Evolutionary conservation across 2,797 vertebrate species (phyloP).

Genomic region (Microctenopoma lineatum): DNA sequence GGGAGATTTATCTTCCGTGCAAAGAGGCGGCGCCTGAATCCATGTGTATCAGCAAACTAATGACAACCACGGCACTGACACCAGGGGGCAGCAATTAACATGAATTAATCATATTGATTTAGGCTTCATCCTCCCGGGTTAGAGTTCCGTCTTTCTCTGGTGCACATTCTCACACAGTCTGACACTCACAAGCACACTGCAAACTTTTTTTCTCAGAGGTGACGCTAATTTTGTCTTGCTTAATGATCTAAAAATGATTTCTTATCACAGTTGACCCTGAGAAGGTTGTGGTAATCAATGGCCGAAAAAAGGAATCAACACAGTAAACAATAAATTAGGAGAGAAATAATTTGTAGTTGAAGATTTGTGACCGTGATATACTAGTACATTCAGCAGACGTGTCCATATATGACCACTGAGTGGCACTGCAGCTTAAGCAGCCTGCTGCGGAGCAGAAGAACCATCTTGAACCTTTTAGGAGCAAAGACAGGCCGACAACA

Average conservation of each 20-base stretch:
- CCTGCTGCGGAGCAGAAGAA: conserved; percentile 31
- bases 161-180: conserved; percentile 15
- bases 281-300: not conserved
- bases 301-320: not conserved
- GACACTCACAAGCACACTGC: conserved; percentile 1
- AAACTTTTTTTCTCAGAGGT: conserved; percentile 23
- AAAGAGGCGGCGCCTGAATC: conserved; percentile 52
- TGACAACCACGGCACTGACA: conserved; percentile 48
- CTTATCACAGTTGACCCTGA: conserved; percentile 5
- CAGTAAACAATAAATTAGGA: not conserved
- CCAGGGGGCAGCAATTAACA: conserved; percentile 77
- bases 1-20: conserved; percentile 68
- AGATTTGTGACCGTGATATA: not conserved
- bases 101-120: conserved; percentile 78
- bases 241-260: conserved; percentile 30
- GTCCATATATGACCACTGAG: conserved; percentile 58
- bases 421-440: conserved; percentile 72
- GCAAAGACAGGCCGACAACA: conserved; percentile 22
- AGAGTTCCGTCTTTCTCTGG: conserved; percentile 42
- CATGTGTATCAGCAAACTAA: conserved; percentile 73
- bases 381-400: not conserved
- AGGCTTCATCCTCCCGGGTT: conserved; percentile 43
- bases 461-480: conserved; percentile 48
- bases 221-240: conserved; percentile 10
- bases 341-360: not conserved